Evolutionary conservation across 2,888 invertebrate genomes (phyloP).

Genomic region (Pristionchus japonicus): DNA sequence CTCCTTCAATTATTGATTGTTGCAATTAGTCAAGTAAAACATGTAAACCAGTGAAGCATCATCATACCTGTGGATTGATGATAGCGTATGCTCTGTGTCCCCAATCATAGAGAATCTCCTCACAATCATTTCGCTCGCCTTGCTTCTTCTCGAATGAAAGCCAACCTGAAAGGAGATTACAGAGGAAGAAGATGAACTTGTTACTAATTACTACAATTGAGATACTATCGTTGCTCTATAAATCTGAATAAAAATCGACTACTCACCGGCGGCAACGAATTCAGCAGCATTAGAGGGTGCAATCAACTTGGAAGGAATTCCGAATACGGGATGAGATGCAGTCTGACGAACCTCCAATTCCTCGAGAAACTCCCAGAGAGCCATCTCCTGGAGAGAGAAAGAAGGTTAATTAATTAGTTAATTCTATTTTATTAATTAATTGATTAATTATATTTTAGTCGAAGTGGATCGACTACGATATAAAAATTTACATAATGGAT

Average conservation of each 20-base stretch:
- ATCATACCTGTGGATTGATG: neutral
- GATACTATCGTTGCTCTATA: neutral
- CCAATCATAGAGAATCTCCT: conserved; percentile 42
- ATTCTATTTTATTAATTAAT: neutral
- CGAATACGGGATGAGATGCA: neutral
- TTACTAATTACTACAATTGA: no score
- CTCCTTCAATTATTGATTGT: neutral
- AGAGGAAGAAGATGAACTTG: no score
- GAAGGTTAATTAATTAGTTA: no score
- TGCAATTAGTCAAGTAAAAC: neutral
- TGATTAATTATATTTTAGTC: neutral
- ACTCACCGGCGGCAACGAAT: conserved; percentile 19
- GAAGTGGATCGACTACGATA: no score
- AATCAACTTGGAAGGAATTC: conserved; percentile 41
- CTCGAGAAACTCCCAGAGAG: conserved; percentile 45
- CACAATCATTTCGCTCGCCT: neutral
- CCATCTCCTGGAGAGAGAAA: no score
- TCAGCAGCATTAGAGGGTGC: conserved; percentile 16
- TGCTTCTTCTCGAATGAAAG: conserved; percentile 43
- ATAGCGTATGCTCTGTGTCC: neutral
- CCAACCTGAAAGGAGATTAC: conserved; percentile 28
- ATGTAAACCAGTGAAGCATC: neutral
- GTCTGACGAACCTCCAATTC: neutral
- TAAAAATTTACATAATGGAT: neutral
- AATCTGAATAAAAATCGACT: neutral